These are phyloP conservation scores for Tillus elongatus DNA, from an alignment of 2,888 invertebrate genomes.

Conservation along the genomic window DNA sequence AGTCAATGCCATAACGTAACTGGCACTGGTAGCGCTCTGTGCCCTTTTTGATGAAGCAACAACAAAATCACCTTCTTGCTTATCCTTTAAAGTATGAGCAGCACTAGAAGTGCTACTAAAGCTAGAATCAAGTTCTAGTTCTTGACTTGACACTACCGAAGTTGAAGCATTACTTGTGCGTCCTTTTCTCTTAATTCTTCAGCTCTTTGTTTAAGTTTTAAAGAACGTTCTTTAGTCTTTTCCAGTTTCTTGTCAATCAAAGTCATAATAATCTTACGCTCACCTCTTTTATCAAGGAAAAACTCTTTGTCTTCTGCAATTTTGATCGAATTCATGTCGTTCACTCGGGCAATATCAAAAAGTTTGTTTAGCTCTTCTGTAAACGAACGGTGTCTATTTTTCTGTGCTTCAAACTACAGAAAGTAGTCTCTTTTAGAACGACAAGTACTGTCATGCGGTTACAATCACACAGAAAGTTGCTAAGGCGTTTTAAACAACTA, in stretches of 20 bases:
- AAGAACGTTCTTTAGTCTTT: constrained; percentile 6
- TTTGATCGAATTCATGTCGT: not conserved
- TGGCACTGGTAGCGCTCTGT: too few relatives aligned
- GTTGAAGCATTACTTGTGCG: constrained; percentile 5
- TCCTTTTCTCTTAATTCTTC: not conserved
- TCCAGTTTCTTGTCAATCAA: constrained; percentile 4
- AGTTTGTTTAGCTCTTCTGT: constrained; percentile 2
- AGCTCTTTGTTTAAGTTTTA: constrained; percentile 1
- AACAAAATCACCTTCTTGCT: not conserved
- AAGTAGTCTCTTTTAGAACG: too few relatives aligned
- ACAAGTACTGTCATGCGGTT: too few relatives aligned
- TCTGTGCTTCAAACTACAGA: too few relatives aligned
- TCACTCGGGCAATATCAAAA: constrained; percentile 2
- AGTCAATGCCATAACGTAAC: not conserved
- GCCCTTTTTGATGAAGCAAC: not conserved
- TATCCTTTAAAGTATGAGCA: too few relatives aligned
- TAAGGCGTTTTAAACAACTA: too few relatives aligned
- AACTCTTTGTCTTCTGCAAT: not conserved
- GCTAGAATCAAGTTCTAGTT: constrained; percentile 2
- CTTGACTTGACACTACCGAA: constrained; percentile 5
- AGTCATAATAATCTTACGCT: constrained; percentile 2
- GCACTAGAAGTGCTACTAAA: constrained; percentile 2
- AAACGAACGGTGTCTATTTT: too few relatives aligned
- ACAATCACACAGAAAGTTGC: too few relatives aligned
- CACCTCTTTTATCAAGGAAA: not conserved